Evolutionary conservation across 2,888 invertebrate genomes (phyloP).

Genomic region (Dolichopus griseipennis): DNA sequence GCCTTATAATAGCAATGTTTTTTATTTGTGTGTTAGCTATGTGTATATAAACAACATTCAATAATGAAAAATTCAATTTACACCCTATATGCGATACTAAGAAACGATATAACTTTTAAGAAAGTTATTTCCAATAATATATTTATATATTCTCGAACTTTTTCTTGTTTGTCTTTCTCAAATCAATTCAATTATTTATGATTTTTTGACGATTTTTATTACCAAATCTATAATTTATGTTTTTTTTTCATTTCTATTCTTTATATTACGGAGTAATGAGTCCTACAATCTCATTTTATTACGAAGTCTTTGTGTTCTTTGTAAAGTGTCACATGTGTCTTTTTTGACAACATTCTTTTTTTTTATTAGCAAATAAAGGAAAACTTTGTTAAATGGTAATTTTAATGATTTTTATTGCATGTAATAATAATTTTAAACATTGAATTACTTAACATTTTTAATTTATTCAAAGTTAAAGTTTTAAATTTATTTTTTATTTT

Average conservation of each 20-base stretch:
- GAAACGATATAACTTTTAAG: too few relatives aligned
- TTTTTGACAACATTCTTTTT: neutral
- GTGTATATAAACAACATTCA: neutral
- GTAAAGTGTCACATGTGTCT: neutral
- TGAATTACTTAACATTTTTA: too few relatives aligned
- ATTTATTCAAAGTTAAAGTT: too few relatives aligned
- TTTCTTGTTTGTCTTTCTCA: neutral
- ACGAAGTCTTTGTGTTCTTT: neutral
- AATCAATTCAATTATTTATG: slow-evolving; percentile 6
- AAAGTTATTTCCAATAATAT: neutral
- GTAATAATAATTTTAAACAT: too few relatives aligned
- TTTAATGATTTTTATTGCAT: neutral
- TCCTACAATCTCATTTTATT: neutral
- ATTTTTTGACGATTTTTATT: neutral
- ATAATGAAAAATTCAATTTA: neutral
- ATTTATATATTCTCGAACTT: neutral
- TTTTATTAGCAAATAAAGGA: too few relatives aligned
- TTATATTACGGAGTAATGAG: too few relatives aligned
- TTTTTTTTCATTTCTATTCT: neutral
- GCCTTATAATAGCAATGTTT: neutral
- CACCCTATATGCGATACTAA: neutral
- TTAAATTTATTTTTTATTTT: too few relatives aligned
- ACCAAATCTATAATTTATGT: neutral
- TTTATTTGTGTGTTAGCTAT: neutral
- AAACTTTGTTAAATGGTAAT: neutral